phyloP scores from a whole-genome alignment of 2,888 invertebrate genomes.

The Sarcophaga rosellei region DNA sequence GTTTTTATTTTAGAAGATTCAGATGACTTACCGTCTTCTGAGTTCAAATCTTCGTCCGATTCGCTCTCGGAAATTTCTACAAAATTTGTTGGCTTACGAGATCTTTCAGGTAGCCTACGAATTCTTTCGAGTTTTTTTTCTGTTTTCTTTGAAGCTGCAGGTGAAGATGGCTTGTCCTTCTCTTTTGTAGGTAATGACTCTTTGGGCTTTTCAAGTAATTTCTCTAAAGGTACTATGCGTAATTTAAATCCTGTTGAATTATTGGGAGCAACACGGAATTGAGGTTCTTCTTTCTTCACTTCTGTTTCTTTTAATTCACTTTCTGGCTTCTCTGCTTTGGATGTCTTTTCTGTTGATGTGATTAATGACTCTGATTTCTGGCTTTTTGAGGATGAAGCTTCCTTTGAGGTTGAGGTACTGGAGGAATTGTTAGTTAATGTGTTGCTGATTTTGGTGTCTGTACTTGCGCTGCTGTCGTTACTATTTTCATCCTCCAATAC shows the following conservation, averaged over 20 bases:
- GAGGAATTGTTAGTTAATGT: constrained; percentile 55
- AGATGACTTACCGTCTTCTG: constrained; percentile 1
- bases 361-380: constrained; percentile 6
- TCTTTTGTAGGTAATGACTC: constrained; percentile 21
- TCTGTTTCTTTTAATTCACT: constrained; percentile 2
- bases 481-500: constrained; percentile 68
- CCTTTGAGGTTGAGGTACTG: constrained; percentile 64
- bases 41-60: constrained; percentile 32
- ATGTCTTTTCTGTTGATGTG: not conserved
- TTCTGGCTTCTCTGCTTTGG: constrained; percentile 2
- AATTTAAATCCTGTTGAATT: constrained; percentile 73
- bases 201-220: constrained; percentile 74
- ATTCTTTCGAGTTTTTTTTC: not conserved
- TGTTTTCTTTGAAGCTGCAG: constrained; percentile 49
- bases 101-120: constrained; percentile 69
- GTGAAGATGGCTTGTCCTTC: not conserved
- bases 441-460: constrained; percentile 52
- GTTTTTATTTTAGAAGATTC: constrained; percentile 20
- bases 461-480: constrained; percentile 56
- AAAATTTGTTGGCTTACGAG: constrained; percentile 71
- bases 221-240: constrained; percentile 77
- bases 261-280: constrained; percentile 65
- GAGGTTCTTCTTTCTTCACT: constrained; percentile 52
- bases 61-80: constrained; percentile 75
- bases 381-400: constrained; percentile 18